A percentile compares a stretch with the other conserved stretches of the same genome.
phyloP scores from a whole-genome alignment of 2,113 vertebrate species.

The Ophthalmolycus amberensis region DNA sequence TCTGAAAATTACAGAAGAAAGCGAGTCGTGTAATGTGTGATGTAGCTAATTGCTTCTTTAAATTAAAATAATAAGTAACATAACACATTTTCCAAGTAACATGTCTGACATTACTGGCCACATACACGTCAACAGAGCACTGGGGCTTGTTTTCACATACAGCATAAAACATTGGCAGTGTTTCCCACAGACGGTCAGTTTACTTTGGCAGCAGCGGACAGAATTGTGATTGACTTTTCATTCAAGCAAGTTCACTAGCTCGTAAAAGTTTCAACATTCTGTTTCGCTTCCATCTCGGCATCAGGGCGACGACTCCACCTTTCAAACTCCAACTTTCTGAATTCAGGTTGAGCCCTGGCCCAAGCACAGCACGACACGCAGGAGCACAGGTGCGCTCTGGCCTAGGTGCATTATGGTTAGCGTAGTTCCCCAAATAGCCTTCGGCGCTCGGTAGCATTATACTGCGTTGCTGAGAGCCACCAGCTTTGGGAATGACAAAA shows the following conservation, averaged over 20 bases:
- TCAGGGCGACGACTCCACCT: not conserved
- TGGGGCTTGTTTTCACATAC: constrained; percentile 46
- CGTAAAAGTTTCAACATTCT: not conserved
- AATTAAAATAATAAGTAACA: not conserved
- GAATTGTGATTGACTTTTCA: constrained; percentile 55
- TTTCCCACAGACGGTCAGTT: constrained; percentile 65
- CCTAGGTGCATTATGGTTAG: not conserved
- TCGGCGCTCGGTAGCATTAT: too few relatives aligned
- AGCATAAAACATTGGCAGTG: constrained; percentile 21
- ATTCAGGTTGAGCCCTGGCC: not conserved
- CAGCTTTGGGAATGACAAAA: not conserved
- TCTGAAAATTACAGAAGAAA: not conserved
- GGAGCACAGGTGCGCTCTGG: not conserved
- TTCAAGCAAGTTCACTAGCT: constrained; percentile 31
- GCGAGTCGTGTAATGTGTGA: not conserved
- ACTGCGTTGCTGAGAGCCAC: not conserved
- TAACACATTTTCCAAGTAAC: not conserved
- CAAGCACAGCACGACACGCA: not conserved
- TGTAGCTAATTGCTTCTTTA: not conserved
- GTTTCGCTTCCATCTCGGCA: constrained; percentile 9
- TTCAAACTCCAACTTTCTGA: not conserved
- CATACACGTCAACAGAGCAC: not conserved
- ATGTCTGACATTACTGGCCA: not conserved
- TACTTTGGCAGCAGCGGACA: constrained; percentile 61
- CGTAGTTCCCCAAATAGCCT: not conserved